Conservation (phyloP, 1,140 invertebrate genomes). For the Meloidogyne floridensis region DNA sequence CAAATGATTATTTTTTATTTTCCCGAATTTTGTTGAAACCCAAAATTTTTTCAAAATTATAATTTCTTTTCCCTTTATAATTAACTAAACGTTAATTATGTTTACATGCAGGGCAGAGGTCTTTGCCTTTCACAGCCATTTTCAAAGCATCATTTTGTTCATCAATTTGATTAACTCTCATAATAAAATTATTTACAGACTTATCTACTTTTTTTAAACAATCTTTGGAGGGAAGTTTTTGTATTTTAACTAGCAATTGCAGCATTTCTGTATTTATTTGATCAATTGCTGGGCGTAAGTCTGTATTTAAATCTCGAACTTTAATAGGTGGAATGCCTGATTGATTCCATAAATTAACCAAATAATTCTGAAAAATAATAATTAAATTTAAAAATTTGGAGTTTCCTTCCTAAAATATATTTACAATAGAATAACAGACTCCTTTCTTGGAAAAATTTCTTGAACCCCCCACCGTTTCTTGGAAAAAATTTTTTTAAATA, state of each 20-base stretch:
- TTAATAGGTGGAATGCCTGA: neutral
- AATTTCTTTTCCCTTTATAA: too few relatives aligned
- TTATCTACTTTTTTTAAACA: neutral
- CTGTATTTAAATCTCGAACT: neutral
- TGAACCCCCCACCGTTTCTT: too few relatives aligned
- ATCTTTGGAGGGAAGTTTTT: neutral
- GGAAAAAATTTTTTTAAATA: too few relatives aligned
- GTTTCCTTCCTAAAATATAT: too few relatives aligned
- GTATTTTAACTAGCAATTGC: neutral
- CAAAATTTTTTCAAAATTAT: too few relatives aligned
- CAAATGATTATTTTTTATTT: too few relatives aligned
- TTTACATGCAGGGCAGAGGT: neutral
- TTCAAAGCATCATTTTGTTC: neutral
- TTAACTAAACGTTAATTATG: too few relatives aligned
- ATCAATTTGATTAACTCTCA: neutral
- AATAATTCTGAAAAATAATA: neutral
- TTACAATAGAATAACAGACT: neutral
- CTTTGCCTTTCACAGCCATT: neutral
- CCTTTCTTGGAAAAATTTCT: too few relatives aligned
- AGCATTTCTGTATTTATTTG: neutral
- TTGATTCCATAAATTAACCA: neutral
- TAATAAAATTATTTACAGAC: neutral
- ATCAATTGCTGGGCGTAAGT: constrained; percentile 5
- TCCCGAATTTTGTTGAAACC: too few relatives aligned
- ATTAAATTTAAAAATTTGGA: neutral